Evolutionary conservation across 1,140 invertebrate species (phyloP).

Genomic region (Manduca sexta): DNA sequence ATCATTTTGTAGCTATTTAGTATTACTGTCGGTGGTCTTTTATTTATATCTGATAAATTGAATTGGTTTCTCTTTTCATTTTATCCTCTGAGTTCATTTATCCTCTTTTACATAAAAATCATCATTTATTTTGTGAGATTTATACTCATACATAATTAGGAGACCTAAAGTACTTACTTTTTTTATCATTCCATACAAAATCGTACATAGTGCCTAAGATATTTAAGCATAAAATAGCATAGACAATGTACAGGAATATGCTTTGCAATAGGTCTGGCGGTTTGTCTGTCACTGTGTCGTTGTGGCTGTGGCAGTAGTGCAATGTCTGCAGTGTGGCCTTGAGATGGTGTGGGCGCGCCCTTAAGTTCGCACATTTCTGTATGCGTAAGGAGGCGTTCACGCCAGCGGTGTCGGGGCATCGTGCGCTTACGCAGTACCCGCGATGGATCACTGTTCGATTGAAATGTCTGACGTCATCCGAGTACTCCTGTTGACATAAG

Average conservation of each 20-base stretch:
- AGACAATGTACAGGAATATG: neutral
- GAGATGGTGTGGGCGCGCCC: neutral
- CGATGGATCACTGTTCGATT: constrained; percentile 5
- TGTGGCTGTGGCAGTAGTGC: constrained; percentile 1
- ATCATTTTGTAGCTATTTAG: neutral
- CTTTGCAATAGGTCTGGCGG: neutral
- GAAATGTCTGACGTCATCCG: neutral
- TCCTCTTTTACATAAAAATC: no score
- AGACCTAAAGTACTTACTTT: neutral
- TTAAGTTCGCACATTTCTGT: neutral
- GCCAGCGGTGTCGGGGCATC: neutral
- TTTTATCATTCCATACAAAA: neutral
- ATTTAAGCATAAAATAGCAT: neutral
- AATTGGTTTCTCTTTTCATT: no score
- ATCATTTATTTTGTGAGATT: no score
- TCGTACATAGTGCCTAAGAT: constrained; percentile 1
- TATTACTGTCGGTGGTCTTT: no score
- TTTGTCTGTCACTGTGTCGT: neutral
- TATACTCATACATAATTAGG: no score
- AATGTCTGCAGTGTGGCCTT: neutral
- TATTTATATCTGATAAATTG: no score
- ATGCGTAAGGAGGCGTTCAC: neutral
- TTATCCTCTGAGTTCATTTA: no score
- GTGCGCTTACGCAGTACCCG: constrained; percentile 2
- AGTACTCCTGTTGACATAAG: constrained; percentile 2